Conservation (phyloP, 2,113 vertebrate species). For the Pristiophorus japonicus region DNA sequence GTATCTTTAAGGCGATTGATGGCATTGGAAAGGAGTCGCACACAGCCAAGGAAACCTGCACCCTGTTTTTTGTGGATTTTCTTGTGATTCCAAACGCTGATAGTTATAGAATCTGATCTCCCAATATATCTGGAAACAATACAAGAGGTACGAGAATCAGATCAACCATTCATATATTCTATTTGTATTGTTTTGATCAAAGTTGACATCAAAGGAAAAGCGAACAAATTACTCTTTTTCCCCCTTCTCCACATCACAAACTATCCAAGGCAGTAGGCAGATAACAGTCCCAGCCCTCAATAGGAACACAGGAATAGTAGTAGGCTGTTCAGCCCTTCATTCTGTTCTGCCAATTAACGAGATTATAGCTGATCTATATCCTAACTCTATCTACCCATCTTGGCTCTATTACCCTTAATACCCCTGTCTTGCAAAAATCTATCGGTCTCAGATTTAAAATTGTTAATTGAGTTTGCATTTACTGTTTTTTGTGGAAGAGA, state of each 20-base stretch:
- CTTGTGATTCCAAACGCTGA: conserved; percentile 99
- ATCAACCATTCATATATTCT: conserved; percentile 18
- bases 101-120: conserved; percentile 95
- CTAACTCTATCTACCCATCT: neutral
- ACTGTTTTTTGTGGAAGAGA: neutral
- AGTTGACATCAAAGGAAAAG: neutral
- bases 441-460: neutral
- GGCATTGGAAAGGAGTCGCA: conserved; percentile 91
- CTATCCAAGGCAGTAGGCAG: no score
- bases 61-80: conserved; percentile 99
- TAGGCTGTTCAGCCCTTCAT: neutral
- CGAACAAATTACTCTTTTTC: neutral
- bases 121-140: conserved; percentile 79
- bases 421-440: neutral
- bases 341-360: neutral
- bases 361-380: neutral
- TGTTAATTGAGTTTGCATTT: neutral
- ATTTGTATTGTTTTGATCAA: neutral
- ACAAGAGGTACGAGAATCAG: conserved; percentile 37
- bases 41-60: conserved; percentile 94
- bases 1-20: conserved; percentile 99
- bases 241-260: neutral
- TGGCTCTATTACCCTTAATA: neutral
- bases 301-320: neutral
- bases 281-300: neutral